A percentile compares a stretch with the other conserved stretches of the same genome.
Evolutionary conservation across 2,113 vertebrate genomes (phyloP).

Genomic region (Bagarius yarrelli): DNA sequence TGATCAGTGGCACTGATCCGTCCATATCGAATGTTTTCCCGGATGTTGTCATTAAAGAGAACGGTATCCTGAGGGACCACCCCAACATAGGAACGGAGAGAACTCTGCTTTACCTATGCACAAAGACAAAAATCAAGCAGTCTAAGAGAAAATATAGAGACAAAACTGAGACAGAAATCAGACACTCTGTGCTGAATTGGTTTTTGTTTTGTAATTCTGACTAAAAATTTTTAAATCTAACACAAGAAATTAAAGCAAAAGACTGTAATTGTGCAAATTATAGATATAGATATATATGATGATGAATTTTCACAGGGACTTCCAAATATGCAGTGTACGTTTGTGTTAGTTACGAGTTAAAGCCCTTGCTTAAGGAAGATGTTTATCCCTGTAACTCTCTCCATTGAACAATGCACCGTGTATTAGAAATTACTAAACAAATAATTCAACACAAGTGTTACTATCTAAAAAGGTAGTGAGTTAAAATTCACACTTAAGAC

Average conservation of each 20-base stretch:
- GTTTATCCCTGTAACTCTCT: background rate
- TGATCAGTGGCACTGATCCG: conserved; percentile 72
- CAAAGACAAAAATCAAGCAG: background rate
- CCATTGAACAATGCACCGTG: background rate
- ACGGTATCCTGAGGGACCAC: conserved; percentile 91
- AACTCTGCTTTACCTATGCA: conserved; percentile 78
- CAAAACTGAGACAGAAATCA: background rate
- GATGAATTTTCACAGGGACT: background rate
- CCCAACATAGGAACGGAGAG: conserved; percentile 81
- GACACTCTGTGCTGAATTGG: background rate
- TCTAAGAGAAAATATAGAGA: background rate
- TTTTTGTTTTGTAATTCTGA: background rate
- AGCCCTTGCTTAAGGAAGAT: background rate
- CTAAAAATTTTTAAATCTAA: background rate
- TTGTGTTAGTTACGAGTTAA: background rate
- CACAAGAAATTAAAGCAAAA: background rate
- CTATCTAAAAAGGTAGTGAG: background rate
- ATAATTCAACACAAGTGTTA: background rate
- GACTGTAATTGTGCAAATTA: background rate
- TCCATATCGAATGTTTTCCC: conserved; percentile 87
- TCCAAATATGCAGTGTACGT: background rate
- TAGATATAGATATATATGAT: background rate
- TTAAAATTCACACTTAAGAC: background rate
- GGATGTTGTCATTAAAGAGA: conserved; percentile 85
- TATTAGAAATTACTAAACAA: background rate